Base-by-base conservation (phyloP, 2,888 invertebrate species). In the Caradrina kadenii region DNA sequence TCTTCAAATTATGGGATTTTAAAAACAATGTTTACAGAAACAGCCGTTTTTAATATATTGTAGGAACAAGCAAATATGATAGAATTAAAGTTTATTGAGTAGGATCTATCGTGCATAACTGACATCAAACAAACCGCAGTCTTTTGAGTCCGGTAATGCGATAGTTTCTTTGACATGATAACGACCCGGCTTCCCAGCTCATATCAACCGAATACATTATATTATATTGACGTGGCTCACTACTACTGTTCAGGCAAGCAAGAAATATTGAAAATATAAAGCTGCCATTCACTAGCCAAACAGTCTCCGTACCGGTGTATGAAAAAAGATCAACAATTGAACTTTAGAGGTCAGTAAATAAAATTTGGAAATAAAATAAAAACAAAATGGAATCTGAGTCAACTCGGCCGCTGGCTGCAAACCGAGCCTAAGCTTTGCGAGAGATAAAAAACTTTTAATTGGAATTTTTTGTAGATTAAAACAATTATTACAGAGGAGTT, bases 141-240 rank as follows among this genome's bases (percentile, higher is more conserved):
- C 94, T 94, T 90, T 94, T 94, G 94, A 94, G 91, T 91, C 90
- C 88, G 85, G 93, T 93, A 93, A 94, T 89, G 86, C 91, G 94
- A 95, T 94, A 94, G 94, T 93, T 94, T 93, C 95, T 95, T 95
- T 95, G 95, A 95, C 91, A 94, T 95, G 95, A 92, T 94, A 95
- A 95, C 94, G 93, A 94, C 86, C 88, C 86, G 90, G 88, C 90
- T 88, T 87, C 86, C 86, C 74, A 69, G 85, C 89, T 91, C 89
- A 91, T 91, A 91, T 91, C 91, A 86, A 89, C 90, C 89, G 93
- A 93, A 94, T 94, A 94, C 88, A 94, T 94, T 91, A 93, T 91
- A 89, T 90, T 90, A 81, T 89, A 91, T 89, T 88, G 91, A 88
- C 87, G 87, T 86, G 85, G 80, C 70, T 79, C 60, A 62, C 78